A percentile compares a stretch with the other conserved stretches of the same genome.
Evolutionary conservation across 2,888 invertebrate genomes (phyloP).

Genomic region (Trichogramma evanescens): DNA sequence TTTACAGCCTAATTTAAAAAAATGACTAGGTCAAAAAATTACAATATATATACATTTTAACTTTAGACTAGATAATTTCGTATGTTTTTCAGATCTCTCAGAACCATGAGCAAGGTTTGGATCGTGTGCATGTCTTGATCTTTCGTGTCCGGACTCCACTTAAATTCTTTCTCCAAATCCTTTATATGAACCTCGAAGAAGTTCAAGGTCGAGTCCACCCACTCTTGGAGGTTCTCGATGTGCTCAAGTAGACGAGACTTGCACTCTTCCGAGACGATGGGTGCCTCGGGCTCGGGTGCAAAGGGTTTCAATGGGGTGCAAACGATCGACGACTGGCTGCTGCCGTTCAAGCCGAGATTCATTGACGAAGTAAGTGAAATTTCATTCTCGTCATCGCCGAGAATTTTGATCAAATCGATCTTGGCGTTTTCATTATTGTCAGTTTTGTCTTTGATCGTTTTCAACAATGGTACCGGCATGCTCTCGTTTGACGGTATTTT

Average conservation of each 20-base stretch:
- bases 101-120: conserved; percentile 67
- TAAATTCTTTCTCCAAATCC: conserved; percentile 53
- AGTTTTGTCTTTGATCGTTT: too few relatives aligned
- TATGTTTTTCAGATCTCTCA: conserved; percentile 66
- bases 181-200: conserved; percentile 64
- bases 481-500: too few relatives aligned
- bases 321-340: neutral
- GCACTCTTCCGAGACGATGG: conserved; percentile 73
- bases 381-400: conserved; percentile 26
- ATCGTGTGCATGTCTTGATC: conserved; percentile 57
- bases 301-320: conserved; percentile 39
- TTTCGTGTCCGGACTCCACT: conserved; percentile 53
- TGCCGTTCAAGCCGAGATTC: neutral
- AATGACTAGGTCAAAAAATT: too few relatives aligned
- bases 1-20: neutral
- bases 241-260: conserved; percentile 70
- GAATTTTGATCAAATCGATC: conserved; percentile 31
- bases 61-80: conserved; percentile 57
- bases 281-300: conserved; percentile 73
- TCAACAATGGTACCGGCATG: too few relatives aligned
- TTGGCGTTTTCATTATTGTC: too few relatives aligned
- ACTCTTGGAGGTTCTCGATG: conserved; percentile 66
- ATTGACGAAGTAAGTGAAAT: conserved; percentile 32
- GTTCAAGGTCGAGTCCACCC: conserved; percentile 64
- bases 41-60: neutral